Percentiles rank a stretch among this genome's conserved stretches.
phyloP scores from a whole-genome alignment of 2,113 vertebrate species.

The Erinaceus europaeus region DNA sequence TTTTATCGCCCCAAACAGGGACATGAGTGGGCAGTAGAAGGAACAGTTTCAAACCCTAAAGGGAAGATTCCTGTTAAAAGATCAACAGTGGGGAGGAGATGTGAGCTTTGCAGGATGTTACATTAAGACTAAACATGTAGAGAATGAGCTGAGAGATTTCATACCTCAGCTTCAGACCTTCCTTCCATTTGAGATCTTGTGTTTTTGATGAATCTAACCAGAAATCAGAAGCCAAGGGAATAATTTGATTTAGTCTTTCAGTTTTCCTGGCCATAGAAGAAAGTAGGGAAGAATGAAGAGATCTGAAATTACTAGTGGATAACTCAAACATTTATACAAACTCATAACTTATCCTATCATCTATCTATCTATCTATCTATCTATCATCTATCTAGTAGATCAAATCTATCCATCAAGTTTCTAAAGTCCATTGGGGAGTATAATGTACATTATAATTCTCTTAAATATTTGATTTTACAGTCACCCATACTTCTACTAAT shows the following conservation, averaged over 20 bases:
- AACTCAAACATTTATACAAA: accelerated
- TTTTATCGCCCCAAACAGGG: neutral
- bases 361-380: no score
- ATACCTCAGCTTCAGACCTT: neutral
- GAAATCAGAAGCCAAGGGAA: neutral
- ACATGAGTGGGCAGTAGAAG: neutral
- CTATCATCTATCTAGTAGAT: no score
- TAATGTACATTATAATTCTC: neutral
- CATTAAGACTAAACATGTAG: no score
- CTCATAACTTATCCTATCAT: no score
- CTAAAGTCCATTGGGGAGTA: neutral
- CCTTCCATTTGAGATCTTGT: neutral
- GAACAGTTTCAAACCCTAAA: neutral
- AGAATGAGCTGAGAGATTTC: neutral
- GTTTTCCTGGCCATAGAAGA: neutral
- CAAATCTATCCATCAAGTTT: neutral
- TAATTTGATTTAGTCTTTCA: neutral
- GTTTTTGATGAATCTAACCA: neutral
- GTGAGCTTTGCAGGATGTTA: neutral
- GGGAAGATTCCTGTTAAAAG: neutral
- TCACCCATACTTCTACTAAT: neutral
- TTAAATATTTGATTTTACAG: neutral
- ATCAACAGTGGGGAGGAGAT: neutral
- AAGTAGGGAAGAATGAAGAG: neutral
- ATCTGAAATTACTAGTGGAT: neutral